Percentiles rank a stretch among this genome's conserved stretches.
Conservation (phyloP, 2,797 vertebrate genomes). For the Trachurus trachurus region DNA sequence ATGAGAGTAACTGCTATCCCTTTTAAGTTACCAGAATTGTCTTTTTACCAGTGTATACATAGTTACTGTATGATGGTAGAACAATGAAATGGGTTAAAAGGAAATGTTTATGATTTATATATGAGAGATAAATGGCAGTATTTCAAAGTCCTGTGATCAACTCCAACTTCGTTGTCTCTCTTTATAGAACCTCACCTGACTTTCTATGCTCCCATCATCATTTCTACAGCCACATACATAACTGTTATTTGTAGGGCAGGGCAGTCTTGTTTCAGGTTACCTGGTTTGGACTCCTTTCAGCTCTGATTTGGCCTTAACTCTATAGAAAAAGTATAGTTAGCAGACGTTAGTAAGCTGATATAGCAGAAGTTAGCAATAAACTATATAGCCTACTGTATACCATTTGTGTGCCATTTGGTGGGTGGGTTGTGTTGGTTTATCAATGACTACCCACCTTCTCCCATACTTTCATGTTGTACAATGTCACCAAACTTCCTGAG, state of each 20-base stretch:
- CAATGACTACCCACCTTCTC: neutral
- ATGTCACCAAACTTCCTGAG: slow-evolving; percentile 46
- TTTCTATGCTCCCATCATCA: neutral
- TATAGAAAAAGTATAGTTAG: no score
- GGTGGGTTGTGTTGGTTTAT: neutral
- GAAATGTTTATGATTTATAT: no score
- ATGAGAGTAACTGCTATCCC: no score
- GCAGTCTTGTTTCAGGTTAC: neutral
- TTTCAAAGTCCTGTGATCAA: neutral
- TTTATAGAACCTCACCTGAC: neutral
- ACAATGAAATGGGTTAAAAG: no score
- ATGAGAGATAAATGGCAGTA: no score
- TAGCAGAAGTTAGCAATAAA: no score
- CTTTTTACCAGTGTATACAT: no score
- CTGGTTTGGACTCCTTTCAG: neutral
- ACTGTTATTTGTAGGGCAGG: neutral
- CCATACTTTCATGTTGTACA: slow-evolving; percentile 10
- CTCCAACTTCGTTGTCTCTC: neutral
- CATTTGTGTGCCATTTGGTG: neutral
- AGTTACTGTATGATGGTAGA: no score
- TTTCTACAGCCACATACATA: neutral
- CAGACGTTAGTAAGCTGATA: no score
- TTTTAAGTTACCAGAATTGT: no score
- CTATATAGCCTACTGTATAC: no score
- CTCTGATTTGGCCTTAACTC: neutral